These are phyloP conservation scores for Meleagris gallopavo DNA, from an alignment of 2,113 vertebrate genomes.

Conservation along the genomic window DNA sequence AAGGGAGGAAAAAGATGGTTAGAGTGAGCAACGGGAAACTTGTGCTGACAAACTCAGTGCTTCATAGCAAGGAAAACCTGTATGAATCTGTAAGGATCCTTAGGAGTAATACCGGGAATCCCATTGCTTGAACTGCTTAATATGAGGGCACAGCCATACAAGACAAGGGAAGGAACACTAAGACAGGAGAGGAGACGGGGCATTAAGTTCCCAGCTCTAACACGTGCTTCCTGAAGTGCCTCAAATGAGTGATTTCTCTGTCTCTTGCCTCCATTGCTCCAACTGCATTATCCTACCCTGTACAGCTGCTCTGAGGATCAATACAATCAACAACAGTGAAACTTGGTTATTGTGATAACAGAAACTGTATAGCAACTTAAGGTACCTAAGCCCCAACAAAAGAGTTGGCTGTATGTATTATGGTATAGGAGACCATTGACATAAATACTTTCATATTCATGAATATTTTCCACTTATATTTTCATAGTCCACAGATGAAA, in stretches of 20 bases:
- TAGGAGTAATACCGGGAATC: background rate
- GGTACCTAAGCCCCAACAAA: background rate
- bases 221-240: background rate
- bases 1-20: background rate
- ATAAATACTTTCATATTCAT: background rate
- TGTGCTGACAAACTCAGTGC: background rate
- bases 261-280: background rate
- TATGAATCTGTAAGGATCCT: background rate
- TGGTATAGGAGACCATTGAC: background rate
- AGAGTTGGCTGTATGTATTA: background rate
- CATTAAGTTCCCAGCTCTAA: background rate
- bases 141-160: background rate
- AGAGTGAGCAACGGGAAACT: background rate
- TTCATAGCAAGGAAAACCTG: background rate
- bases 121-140: constrained; percentile 9
- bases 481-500: background rate
- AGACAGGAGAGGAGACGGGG: background rate
- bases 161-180: background rate
- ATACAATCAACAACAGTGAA: background rate
- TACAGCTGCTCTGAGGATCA: background rate
- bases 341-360: background rate
- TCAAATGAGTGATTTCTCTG: background rate
- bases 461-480: constrained; percentile 30
- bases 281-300: background rate
- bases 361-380: background rate